Evolutionary conservation across 2,113 vertebrate genomes (phyloP).

Genomic region (Thunnus maccoyii): DNA sequence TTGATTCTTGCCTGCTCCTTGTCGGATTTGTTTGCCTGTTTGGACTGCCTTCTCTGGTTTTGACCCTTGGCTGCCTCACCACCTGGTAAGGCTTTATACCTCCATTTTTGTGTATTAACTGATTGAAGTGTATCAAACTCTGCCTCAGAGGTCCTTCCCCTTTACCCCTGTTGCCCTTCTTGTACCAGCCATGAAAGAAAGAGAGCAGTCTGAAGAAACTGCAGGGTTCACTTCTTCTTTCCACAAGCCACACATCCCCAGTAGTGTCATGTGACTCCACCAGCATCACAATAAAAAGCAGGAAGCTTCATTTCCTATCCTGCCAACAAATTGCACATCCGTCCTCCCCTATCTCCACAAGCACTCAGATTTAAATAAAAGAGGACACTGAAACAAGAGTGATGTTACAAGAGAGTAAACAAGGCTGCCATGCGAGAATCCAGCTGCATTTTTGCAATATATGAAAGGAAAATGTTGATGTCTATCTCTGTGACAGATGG

Average conservation of each 20-base stretch:
- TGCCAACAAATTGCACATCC: conserved; percentile 72
- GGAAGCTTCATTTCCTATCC: conserved; percentile 80
- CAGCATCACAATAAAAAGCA: conserved; percentile 73
- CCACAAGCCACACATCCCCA: conserved; percentile 51
- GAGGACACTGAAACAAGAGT: conserved; percentile 50
- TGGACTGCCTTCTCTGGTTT: too few relatives aligned
- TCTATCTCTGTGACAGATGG: conserved; percentile 67
- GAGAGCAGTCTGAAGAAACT: conserved; percentile 18
- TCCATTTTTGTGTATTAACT: too few relatives aligned
- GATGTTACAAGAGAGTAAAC: conserved; percentile 63
- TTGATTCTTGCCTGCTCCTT: too few relatives aligned
- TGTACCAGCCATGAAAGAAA: too few relatives aligned
- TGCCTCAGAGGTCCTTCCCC: too few relatives aligned
- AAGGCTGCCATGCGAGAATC: conserved; percentile 58
- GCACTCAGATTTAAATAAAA: conserved; percentile 75
- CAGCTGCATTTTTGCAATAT: conserved; percentile 60
- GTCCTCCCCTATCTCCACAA: conserved; percentile 53
- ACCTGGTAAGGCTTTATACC: too few relatives aligned
- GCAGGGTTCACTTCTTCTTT: conserved; percentile 47
- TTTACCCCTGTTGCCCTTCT: too few relatives aligned
- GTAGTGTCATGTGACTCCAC: conserved; percentile 63
- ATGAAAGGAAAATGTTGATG: conserved; percentile 68
- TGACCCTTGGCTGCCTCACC: too few relatives aligned
- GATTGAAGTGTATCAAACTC: too few relatives aligned
- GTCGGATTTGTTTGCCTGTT: too few relatives aligned